phyloP scores from a whole-genome alignment of 30 jellyfish, hydroid and myxozoan species.

The Hydra vulgaris region DNA sequence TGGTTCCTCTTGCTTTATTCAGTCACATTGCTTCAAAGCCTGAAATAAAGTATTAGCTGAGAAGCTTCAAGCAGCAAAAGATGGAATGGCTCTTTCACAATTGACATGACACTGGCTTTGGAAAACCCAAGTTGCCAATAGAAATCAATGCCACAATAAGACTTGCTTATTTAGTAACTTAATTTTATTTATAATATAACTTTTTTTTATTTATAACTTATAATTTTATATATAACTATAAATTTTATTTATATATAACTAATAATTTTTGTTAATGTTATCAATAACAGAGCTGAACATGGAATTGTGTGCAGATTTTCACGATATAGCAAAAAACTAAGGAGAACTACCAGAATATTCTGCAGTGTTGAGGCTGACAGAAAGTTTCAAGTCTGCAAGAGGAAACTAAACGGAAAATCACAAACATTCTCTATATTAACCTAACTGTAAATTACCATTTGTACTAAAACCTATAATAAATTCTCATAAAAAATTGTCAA shows the following conservation, averaged over 20 bases:
- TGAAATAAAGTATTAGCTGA: neutral
- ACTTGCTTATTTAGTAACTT: neutral
- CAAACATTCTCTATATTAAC: neutral
- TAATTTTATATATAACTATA: neutral
- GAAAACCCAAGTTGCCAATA: neutral
- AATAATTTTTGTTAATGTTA: neutral
- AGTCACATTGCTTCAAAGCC: neutral
- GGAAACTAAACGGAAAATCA: neutral
- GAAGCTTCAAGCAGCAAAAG: neutral
- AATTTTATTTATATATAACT: too few species aligned
- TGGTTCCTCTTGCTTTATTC: neutral
- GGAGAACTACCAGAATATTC: too few species aligned
- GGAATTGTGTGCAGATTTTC: neutral
- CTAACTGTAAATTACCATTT: neutral
- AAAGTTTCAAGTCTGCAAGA: neutral
- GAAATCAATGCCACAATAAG: neutral
- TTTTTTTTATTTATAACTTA: too few species aligned
- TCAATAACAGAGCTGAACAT: neutral
- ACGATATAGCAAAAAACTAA: neutral
- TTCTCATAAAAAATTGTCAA: too few species aligned
- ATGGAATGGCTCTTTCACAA: neutral
- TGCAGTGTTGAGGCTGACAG: too few species aligned
- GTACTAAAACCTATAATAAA: neutral
- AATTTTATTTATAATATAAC: too few species aligned
- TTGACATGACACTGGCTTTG: neutral